Base-by-base conservation (phyloP, 2,113 vertebrate species). In the Ginglymostoma cirratum region DNA sequence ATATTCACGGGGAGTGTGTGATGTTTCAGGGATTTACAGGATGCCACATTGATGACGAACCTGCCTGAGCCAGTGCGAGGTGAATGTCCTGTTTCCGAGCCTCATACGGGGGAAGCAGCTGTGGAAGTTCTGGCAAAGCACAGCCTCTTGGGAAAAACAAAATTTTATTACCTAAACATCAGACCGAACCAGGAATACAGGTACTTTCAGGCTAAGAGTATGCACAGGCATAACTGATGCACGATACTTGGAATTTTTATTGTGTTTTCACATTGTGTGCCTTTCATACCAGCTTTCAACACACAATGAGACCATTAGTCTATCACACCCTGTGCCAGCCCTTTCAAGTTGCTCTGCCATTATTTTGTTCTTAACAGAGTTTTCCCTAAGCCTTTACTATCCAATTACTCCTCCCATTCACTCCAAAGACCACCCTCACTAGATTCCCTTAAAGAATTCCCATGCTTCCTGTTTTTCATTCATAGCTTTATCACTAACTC, bases 91-190 rank as follows among this genome's bases (percentile, higher is more conserved):
- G 15, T 67, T 80, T 38, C 34, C 4, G 65, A 66, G n/a, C 96
- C 96, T 2, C 30, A 90, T 23, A 94, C 61, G 0, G 96, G 96
- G 5, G 96, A 96, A 4, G 96, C 95, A 30, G 89, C 95, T 0
- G 95, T 96, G 19, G 94, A 95, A 17, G 0, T 96, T 48, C 72
- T 97, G 34, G 96, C 96, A 14, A 92, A n/a, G 45, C 95, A 96
- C 86, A 96, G 48, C 52, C 95, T 96, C 17, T 67, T 96, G 72
- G 96, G 95, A 27, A 96, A 96, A 45, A 96, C 96, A 34, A 67
- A 96, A 3, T 97, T 97, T 96, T 24, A 97, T 52, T 98, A 98
- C 52, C 97, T 97, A 80, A 98, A 98, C 27, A 96, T 97, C 48
- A 96, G 96, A 76, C 94, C 96, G 65, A 96, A 72, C 92, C 80